Evolutionary conservation across 2,888 invertebrate species (phyloP).

Genomic region (Cephus rjabovi): DNA sequence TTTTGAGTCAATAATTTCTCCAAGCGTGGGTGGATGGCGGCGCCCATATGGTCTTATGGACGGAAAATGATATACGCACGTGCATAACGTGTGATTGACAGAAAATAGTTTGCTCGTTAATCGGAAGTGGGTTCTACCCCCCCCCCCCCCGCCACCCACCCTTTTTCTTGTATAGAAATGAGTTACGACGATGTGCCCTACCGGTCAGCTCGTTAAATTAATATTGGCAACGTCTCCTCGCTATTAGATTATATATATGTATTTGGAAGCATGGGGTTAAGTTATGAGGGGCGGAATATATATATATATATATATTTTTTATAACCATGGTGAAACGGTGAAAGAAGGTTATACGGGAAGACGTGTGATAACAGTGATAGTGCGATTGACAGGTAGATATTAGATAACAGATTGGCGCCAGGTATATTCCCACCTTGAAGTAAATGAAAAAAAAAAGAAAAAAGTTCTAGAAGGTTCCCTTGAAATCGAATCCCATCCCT

Average conservation of each 20-base stretch:
- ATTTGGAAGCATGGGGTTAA: background rate
- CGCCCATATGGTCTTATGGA: background rate
- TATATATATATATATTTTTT: background rate
- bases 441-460: background rate
- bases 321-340: background rate
- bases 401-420: background rate
- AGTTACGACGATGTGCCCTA: constrained; percentile 3
- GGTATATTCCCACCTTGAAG: background rate
- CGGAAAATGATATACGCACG: constrained; percentile 14
- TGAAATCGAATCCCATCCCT: background rate
- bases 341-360: background rate
- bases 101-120: constrained; percentile 21
- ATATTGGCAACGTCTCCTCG: constrained; percentile 3
- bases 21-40: constrained; percentile 14
- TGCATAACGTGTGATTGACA: constrained; percentile 22
- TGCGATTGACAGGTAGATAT: background rate
- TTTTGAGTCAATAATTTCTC: constrained; percentile 17
- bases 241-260: background rate
- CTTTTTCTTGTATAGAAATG: constrained; percentile 6
- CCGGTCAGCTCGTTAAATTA: constrained; percentile 7
- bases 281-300: background rate
- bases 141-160: background rate
- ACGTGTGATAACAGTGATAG: background rate
- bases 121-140: constrained; percentile 14
- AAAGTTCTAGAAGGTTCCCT: background rate